Evolutionary conservation across 2,888 invertebrate genomes (phyloP).

Genomic region (Microctonus aethiopoides): DNA sequence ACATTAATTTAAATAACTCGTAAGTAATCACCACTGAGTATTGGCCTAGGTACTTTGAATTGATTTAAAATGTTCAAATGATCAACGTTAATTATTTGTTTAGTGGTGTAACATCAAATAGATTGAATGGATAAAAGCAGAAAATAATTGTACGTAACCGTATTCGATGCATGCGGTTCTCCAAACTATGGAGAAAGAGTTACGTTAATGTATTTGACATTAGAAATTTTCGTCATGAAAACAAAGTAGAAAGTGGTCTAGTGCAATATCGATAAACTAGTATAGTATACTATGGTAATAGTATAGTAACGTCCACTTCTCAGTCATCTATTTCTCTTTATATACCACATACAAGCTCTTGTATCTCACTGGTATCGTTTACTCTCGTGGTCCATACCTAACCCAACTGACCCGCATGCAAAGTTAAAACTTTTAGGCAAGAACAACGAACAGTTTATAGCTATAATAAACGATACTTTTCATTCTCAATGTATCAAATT

Average conservation of each 20-base stretch:
- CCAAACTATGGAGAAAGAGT: not conserved
- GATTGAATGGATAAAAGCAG: conserved; percentile 1
- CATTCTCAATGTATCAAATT: conserved; percentile 31
- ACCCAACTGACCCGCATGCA: conserved; percentile 20
- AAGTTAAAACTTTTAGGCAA: conserved; percentile 34
- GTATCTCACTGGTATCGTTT: conserved; percentile 40
- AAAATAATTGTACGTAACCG: not conserved
- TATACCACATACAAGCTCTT: conserved; percentile 21
- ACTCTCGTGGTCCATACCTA: conserved; percentile 21
- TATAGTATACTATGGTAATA: not conserved
- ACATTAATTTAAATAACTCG: conserved; percentile 43
- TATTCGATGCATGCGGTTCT: not conserved
- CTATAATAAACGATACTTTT: conserved; percentile 27
- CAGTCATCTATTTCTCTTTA: not conserved
- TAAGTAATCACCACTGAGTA: conserved; percentile 36
- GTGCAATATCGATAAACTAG: not conserved
- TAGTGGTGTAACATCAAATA: conserved; percentile 1
- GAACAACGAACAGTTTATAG: conserved; percentile 44
- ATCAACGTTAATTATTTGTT: conserved; percentile 37
- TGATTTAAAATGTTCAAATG: conserved; percentile 38
- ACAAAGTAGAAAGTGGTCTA: conserved; percentile 13
- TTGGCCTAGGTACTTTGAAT: conserved; percentile 24
- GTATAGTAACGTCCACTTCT: not conserved
- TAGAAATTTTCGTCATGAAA: conserved; percentile 27
- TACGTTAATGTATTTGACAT: conserved; percentile 29